Conservation (phyloP, 1,140 invertebrate genomes). For the Drosophila nikananu region DNA sequence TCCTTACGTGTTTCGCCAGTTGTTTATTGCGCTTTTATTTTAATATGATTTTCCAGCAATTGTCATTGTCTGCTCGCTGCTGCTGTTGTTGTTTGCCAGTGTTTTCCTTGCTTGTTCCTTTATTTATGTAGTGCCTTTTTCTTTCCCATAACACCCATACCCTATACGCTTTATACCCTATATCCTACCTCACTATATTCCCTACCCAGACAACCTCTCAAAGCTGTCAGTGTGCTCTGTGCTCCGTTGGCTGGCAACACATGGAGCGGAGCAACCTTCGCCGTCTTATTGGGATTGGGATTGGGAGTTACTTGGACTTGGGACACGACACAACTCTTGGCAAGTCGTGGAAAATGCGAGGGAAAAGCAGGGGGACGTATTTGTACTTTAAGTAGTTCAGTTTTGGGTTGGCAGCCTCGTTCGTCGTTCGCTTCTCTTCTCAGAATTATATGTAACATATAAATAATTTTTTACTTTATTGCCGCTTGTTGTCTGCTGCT, state of each 20-base stretch:
- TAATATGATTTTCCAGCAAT: conserved; percentile 72
- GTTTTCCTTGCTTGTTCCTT: conserved; percentile 20
- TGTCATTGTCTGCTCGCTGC: conserved; percentile 47
- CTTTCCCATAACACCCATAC: neutral
- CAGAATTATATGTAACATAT: conserved; percentile 59
- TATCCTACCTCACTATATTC: neutral
- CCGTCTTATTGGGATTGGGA: conserved; percentile 28
- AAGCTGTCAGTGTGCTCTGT: conserved; percentile 34
- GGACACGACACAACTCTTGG: conserved; percentile 44
- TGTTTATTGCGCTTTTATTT: conserved; percentile 70
- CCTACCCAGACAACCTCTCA: conserved; percentile 46
- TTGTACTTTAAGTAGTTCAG: conserved; percentile 38
- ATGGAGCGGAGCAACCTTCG: conserved; percentile 27
- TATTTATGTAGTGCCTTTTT: conserved; percentile 37
- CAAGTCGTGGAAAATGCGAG: conserved; percentile 11
- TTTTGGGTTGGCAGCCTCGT: conserved; percentile 26
- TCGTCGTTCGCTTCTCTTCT: conserved; percentile 36
- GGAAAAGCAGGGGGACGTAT: neutral
- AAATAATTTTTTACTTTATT: conserved; percentile 53
- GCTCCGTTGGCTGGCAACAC: conserved; percentile 33
- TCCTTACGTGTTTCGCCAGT: conserved; percentile 13
- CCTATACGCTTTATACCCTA: neutral
- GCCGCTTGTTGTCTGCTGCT: conserved; percentile 24
- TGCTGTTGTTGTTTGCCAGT: conserved; percentile 19
- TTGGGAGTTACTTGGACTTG: conserved; percentile 37